Base-by-base conservation (phyloP, 2,888 invertebrate genomes). In the Thysanoteuthis rhombus region DNA sequence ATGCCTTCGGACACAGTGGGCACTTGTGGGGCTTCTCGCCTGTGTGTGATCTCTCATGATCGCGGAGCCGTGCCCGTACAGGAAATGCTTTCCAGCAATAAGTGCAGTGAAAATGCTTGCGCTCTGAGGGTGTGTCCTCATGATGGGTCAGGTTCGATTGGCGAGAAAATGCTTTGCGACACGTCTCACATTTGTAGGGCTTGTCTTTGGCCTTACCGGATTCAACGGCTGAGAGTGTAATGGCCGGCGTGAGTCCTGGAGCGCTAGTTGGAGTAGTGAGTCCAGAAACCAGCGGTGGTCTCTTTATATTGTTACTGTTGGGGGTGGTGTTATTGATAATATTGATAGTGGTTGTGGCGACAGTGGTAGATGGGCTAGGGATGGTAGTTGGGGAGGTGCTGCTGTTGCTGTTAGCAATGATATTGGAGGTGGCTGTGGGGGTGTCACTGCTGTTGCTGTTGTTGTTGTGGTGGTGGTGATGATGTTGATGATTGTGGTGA, bases 61-160 rank as follows among this genome's bases (percentile, higher is more conserved):
- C 92, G 45, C 92, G 92, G n/a, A 92, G 92, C 19, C 92, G 92
- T 16, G 92, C 92, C 19, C 92, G 39, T 0, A 92, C 92, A 42
- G 92, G 92, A 39, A 92, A 92, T 42, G 92, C 92, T 36, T 92
- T 92, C 42, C 92, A 92, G 92, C 92, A 92, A 32, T 92, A 92
- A n/a, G 92, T 92, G 45, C 92, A 92, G 32, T 92, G 92, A 36
- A 92, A 92, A 32, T 92, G 92, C 36, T 92, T 92, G 45, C 92
- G 92, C 12, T 92, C 92, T 12, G 92, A 40, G 16, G 92, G 92
- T 45, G 92, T 92, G 25, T 92, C 92, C 32, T 92, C 92, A n/a
- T 92, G 92, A n/a, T 92, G 92, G 19, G 92, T 45, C n/a, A 92
- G 32, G 45, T 92, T 92, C 19, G 92, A 92, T 22, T 92, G 92